Evolutionary conservation across 2,797 vertebrate species (phyloP).

Genomic region (Sebastes nivosus): DNA sequence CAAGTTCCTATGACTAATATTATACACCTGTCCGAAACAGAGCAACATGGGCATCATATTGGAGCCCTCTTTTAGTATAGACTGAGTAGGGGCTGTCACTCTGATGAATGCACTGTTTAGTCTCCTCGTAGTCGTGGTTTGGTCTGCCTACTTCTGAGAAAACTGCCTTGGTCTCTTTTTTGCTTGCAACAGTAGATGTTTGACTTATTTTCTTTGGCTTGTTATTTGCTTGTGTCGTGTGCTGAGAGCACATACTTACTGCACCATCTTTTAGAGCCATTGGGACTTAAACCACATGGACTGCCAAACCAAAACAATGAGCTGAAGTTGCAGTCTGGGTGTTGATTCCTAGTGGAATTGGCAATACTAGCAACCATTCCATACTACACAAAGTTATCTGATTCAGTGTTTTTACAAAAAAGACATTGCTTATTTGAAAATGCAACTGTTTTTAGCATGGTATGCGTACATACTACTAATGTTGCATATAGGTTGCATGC

Average conservation of each 20-base stretch:
- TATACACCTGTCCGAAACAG: background rate
- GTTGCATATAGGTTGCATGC: background rate
- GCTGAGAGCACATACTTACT: background rate
- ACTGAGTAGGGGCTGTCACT: background rate
- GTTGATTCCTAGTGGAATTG: background rate
- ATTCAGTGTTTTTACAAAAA: background rate
- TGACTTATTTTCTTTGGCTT: slow-evolving; percentile 17
- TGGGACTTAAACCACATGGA: background rate
- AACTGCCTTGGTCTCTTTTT: slow-evolving; percentile 10
- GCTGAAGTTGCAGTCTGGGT: background rate
- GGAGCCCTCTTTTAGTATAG: background rate
- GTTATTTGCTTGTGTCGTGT: background rate
- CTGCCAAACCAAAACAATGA: slow-evolving; percentile 22
- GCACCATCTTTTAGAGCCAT: slow-evolving; percentile 5
- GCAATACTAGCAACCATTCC: background rate
- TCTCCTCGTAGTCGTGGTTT: background rate
- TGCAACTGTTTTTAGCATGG: background rate
- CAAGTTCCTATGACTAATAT: background rate
- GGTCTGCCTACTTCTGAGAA: background rate
- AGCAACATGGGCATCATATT: background rate
- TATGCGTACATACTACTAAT: background rate
- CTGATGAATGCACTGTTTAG: background rate
- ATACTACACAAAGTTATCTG: background rate
- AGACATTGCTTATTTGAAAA: background rate
- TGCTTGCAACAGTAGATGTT: background rate